Base-by-base conservation (phyloP, 2,888 invertebrate genomes). In the Unio pictorum region DNA sequence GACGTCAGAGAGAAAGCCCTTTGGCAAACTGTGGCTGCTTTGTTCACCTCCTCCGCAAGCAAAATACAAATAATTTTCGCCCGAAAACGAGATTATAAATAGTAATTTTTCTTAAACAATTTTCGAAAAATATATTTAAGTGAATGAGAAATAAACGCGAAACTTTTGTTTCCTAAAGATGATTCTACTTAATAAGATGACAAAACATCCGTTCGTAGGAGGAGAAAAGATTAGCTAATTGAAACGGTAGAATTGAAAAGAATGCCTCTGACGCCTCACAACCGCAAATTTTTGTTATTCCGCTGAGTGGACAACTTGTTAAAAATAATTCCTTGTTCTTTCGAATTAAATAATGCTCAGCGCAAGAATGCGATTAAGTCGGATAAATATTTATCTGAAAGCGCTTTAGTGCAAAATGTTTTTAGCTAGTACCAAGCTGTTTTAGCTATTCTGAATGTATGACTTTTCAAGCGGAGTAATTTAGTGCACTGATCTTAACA, bases 211-310 rank as follows among this genome's bases (percentile, higher is more conserved):
- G 26, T 63, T 55, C 34, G 72, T 56, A 83, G 84, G 86, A 82
- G 86, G 82, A 67, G 66, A 79, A 78, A 66, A 62, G 66, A 81
- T 72, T 80, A 79, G 85, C 86, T 87, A 86, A 86, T 86, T 85
- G 84, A 82, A 83, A 83, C 81, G 81, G 81, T 82, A 80, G 84
- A 83, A 82, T 83, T 85, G 86, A 85, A 86, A 88, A 86, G 84
- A 86, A 86, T 86, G 85, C 84, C 83, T 84, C 68, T 76, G 86
- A 84, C 87, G 85, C 85, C 74, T 87, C 85, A 87, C 88, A 74
- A 78, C 84, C 80, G 61, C 64, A 73, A 73, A 80, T 72, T 74
- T 76, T 81, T 83, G 74, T 77, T 75, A 86, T 66, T 87, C 81
- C 88, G 87, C 88, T 80, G 73, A 85, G 84, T 85, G 83, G 85